Evolutionary conservation across 2,888 invertebrate genomes (phyloP), one percentile per base, ranked within the genome.

Genomic region (Drosophila anceps): DNA sequence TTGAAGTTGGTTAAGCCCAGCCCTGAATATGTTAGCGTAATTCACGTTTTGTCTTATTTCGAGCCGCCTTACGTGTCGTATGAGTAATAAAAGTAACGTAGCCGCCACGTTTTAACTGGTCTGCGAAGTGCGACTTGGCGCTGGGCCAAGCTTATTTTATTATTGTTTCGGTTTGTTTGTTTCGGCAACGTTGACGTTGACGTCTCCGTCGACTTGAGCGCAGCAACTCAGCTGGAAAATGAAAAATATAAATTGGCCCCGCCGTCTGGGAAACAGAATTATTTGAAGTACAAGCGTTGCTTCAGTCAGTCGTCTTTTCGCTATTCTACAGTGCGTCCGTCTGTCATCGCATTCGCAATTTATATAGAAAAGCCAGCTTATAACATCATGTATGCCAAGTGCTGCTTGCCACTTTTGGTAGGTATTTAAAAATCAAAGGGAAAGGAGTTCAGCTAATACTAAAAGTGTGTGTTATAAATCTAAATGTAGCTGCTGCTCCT

Each of bases 221-320:
- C 69, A 73, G 70, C 81, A 91, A 91, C 91, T 91, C 91, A 91
- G 85, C 91, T 90, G 91, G 91, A 91, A 91, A 91, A 87, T 88
- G 83, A 85, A 89, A 88, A 84, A 91, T 91, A 91, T 91, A 91
- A 91, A 91, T 92, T 91, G 91, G 85, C 82, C 84, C 50, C 69
- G 80, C 66, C 73, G 74, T 78, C 71, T 91, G 89, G 82, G 90
- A 91, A 84, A 81, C 76, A 82, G 87, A 82, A 90, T 90, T 91
- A 92, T 83, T 91, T 83, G 83, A 88, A 77, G 79, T 80, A 73
- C 71, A 78, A 88, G 68, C 84, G 82, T 65, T 69, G 84, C 43
- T 46, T 69, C 75, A 78, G 73, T 63, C 78, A 76, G 90, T 84
- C 77, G 82, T 85, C 80, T 75, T 60, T 68, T 50, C 50, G 58